Conservation (phyloP, 2,797 vertebrate species). For the Anabas testudineus region DNA sequence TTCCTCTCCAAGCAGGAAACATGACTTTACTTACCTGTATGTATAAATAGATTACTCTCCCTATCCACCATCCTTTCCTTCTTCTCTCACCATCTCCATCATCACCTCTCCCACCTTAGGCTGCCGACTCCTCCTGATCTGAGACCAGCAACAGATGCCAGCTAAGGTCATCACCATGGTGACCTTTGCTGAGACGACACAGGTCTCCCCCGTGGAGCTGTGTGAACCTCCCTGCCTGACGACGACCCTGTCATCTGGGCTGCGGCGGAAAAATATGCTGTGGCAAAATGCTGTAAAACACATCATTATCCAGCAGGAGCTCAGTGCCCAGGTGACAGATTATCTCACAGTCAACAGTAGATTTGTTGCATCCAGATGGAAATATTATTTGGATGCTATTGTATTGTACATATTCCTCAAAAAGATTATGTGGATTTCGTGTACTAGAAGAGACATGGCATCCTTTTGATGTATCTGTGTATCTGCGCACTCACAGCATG, state of each 20-base stretch:
- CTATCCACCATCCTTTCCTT: background rate
- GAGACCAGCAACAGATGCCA: conserved; percentile 49
- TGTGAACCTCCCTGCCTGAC: conserved; percentile 61
- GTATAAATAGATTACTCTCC: background rate
- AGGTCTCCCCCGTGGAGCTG: conserved; percentile 65
- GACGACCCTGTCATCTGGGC: conserved; percentile 72
- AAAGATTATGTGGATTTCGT: background rate
- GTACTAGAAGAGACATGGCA: background rate
- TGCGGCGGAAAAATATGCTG: conserved; percentile 81
- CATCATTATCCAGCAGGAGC: conserved; percentile 80
- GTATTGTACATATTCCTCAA: background rate
- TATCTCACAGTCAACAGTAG: background rate
- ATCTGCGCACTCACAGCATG: background rate
- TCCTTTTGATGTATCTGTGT: background rate
- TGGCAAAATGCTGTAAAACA: conserved; percentile 86
- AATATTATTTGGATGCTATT: background rate
- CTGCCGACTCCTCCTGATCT: conserved; percentile 53
- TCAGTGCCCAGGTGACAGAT: conserved; percentile 70
- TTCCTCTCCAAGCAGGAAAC: too few relatives aligned
- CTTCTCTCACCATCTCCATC: background rate
- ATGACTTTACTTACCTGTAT: too few relatives aligned
- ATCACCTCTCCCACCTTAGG: conserved; percentile 22
- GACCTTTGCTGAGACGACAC: conserved; percentile 74
- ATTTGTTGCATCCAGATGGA: background rate
- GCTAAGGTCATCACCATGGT: conserved; percentile 70